Percentiles rank a stretch among this genome's conserved stretches.
These are phyloP conservation scores for Centropus unirufus DNA, from an alignment of 2,113 vertebrate species.

Conservation along the genomic window DNA sequence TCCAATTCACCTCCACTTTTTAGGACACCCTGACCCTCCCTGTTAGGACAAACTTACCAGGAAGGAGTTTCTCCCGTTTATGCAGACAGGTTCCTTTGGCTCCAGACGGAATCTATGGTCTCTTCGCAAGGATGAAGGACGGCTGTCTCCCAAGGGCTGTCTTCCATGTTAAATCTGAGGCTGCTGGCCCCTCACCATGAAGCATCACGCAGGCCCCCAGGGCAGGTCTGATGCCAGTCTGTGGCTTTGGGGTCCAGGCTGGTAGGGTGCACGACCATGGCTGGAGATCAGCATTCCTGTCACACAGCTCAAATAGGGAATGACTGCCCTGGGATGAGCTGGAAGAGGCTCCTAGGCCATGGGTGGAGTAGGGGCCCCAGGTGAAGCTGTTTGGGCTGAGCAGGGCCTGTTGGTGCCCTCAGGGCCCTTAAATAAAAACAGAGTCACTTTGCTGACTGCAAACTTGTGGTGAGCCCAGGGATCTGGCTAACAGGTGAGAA, in stretches of 20 bases:
- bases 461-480: background rate
- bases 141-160: background rate
- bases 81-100: background rate
- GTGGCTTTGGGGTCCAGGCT: fast-evolving
- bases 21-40: background rate
- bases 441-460: background rate
- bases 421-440: background rate
- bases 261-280: fast-evolving
- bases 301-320: fast-evolving
- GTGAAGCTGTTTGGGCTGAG: background rate
- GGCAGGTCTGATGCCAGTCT: fast-evolving
- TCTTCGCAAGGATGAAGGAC: background rate
- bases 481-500: background rate
- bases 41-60: background rate
- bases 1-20: background rate
- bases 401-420: background rate
- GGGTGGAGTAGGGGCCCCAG: no score
- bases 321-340: no score
- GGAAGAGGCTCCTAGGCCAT: background rate
- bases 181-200: background rate
- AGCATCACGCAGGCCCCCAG: background rate
- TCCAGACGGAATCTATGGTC: background rate
- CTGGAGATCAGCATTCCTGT: background rate
- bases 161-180: background rate
- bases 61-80: background rate